Conservation (phyloP, 2,888 invertebrate species). For the Horisme vitalbata region DNA sequence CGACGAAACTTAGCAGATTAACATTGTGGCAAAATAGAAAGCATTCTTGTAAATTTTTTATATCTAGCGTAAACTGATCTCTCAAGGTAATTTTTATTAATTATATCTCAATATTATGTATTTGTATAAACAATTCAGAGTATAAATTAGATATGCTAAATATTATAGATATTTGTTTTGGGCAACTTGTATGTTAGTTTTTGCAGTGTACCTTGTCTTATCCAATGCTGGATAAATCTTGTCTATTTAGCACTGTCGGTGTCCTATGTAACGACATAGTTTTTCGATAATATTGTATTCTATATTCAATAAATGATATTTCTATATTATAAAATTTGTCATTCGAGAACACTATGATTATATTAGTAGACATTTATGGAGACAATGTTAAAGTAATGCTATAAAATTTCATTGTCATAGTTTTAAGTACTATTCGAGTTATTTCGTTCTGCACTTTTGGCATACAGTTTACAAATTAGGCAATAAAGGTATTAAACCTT, state of each 20-base stretch:
- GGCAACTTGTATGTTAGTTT: conserved; percentile 68
- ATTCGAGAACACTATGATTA: conserved; percentile 72
- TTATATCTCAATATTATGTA: conserved; percentile 76
- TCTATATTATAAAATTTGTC: conserved; percentile 79
- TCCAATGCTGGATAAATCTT: conserved; percentile 69
- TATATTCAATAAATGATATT: conserved; percentile 81
- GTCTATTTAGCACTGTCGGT: conserved; percentile 73
- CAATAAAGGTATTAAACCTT: conserved; percentile 61
- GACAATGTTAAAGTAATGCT: conserved; percentile 73
- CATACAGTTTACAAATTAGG: conserved; percentile 75
- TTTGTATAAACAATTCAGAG: conserved; percentile 78
- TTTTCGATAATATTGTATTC: conserved; percentile 81
- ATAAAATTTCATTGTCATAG: conserved; percentile 81
- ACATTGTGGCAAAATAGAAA: conserved; percentile 69
- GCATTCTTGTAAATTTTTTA: conserved; percentile 78
- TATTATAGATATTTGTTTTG: conserved; percentile 65
- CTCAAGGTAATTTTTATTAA: conserved; percentile 79
- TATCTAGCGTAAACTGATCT: conserved; percentile 81
- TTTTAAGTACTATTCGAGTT: conserved; percentile 75
- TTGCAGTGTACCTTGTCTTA: conserved; percentile 67
- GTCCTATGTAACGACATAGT: conserved; percentile 78
- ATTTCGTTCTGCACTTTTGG: conserved; percentile 80
- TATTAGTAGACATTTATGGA: conserved; percentile 76
- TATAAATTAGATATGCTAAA: conserved; percentile 71
- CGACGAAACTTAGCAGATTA: conserved; percentile 64